Conservation (phyloP, 1,140 invertebrate species). For the Cephus cinctus region DNA sequence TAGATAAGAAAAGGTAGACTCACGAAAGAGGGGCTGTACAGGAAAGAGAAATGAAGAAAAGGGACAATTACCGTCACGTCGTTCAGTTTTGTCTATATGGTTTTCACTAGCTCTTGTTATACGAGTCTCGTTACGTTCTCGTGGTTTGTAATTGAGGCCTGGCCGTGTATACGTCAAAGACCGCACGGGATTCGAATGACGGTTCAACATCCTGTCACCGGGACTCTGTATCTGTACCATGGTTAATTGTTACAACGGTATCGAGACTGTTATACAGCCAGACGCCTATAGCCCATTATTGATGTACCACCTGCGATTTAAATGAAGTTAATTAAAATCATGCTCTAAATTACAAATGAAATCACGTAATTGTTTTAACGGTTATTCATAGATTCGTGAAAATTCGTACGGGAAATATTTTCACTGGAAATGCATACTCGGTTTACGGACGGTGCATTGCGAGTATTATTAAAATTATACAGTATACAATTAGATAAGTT, state of each 20-base stretch:
- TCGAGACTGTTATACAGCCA: neutral
- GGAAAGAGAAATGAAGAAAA: neutral
- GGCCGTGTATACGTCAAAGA: constrained; percentile 25
- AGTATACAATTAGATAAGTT: neutral
- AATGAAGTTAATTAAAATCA: constrained; percentile 34
- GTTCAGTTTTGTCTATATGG: no score
- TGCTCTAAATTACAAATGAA: constrained; percentile 20
- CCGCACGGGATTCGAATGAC: constrained; percentile 25
- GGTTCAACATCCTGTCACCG: constrained; percentile 37
- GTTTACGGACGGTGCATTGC: neutral
- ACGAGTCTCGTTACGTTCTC: no score
- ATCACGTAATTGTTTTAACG: neutral
- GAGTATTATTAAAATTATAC: neutral
- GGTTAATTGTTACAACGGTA: constrained; percentile 24
- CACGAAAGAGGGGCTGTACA: neutral
- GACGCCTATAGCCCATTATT: neutral
- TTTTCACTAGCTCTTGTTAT: no score
- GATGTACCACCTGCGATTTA: constrained; percentile 12
- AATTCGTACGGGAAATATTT: constrained; percentile 8
- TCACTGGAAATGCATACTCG: neutral
- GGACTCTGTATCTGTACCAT: constrained; percentile 12
- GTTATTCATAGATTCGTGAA: neutral
- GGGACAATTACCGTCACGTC: no score
- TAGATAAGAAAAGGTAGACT: constrained; percentile 1
- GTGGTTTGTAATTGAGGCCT: constrained; percentile 33